A percentile compares a stretch with the other conserved stretches of the same genome.
Evolutionary conservation across 2,888 invertebrate genomes (phyloP).

Genomic region (Ecliptopera silaceata): DNA sequence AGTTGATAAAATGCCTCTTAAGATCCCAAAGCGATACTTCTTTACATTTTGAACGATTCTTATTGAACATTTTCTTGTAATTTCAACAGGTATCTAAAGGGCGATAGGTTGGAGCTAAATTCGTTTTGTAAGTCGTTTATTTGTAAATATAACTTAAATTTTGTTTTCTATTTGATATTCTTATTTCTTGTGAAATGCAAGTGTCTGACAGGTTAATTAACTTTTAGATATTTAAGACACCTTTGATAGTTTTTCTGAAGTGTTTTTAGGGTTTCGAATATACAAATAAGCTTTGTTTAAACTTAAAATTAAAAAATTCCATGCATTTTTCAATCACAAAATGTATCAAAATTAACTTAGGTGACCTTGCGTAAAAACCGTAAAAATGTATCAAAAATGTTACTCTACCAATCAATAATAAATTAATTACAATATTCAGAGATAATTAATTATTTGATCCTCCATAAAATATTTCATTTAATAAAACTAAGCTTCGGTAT

Average conservation of each 20-base stretch:
- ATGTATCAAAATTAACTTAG: too few relatives aligned
- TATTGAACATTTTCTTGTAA: conserved; percentile 50
- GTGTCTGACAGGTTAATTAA: neutral
- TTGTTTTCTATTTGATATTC: too few relatives aligned
- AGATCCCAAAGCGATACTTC: conserved; percentile 50
- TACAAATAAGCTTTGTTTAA: too few relatives aligned
- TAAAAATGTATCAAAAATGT: too few relatives aligned
- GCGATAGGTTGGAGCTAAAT: conserved; percentile 46
- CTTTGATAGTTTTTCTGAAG: neutral
- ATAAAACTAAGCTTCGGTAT: conserved; percentile 24
- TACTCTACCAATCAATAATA: too few relatives aligned
- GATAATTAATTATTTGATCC: too few relatives aligned
- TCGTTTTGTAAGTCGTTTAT: conserved; percentile 43
- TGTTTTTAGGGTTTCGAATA: too few relatives aligned
- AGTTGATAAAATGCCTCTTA: conserved; percentile 11
- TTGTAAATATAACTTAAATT: too few relatives aligned
- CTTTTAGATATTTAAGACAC: neutral
- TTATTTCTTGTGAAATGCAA: neutral
- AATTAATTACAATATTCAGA: too few relatives aligned
- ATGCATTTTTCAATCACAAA: too few relatives aligned
- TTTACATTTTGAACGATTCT: conserved; percentile 51
- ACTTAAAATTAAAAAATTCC: too few relatives aligned
- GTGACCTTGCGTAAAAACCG: too few relatives aligned
- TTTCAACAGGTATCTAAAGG: conserved; percentile 40
- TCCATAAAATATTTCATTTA: conserved; percentile 24